phyloP scores from a whole-genome alignment of 2,113 vertebrate species.

The Eudyptes chrysolophus region DNA sequence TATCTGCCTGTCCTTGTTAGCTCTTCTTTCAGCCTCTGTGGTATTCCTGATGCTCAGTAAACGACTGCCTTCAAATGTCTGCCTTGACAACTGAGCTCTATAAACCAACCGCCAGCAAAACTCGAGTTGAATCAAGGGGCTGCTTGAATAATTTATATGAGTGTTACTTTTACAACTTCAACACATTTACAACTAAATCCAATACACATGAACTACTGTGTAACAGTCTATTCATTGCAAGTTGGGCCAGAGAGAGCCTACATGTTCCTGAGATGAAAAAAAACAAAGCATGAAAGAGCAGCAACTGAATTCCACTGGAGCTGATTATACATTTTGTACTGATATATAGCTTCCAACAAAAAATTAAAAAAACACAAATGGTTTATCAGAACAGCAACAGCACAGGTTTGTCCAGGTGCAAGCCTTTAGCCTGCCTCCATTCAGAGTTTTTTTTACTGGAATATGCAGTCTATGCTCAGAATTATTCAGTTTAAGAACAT shows the following conservation, averaged over 20 bases:
- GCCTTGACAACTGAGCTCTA: constrained; percentile 4
- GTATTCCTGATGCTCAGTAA: constrained; percentile 26
- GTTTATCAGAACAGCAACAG: not conserved
- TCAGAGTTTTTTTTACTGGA: not conserved
- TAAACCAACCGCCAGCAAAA: constrained; percentile 3
- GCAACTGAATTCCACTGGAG: not conserved
- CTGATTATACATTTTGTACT: not conserved
- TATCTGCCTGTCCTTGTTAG: constrained; percentile 45
- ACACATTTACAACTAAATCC: constrained; percentile 32
- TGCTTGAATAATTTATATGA: constrained; percentile 55
- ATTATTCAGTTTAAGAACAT: not conserved
- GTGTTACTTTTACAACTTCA: constrained; percentile 58
- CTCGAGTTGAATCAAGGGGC: constrained; percentile 33
- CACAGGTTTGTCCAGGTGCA: not conserved
- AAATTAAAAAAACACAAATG: not conserved
- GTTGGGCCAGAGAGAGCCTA: not conserved
- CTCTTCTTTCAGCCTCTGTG: not conserved
- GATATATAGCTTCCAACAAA: not conserved
- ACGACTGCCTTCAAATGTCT: not conserved
- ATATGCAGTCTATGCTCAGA: not conserved
- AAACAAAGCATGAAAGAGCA: not conserved
- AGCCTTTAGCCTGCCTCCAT: not conserved
- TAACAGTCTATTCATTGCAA: constrained; percentile 7
- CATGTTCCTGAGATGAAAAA: not conserved
- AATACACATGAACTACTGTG: not conserved